phyloP scores from a whole-genome alignment of 2,797 vertebrate genomes.

The Chloroceryle amazona region DNA sequence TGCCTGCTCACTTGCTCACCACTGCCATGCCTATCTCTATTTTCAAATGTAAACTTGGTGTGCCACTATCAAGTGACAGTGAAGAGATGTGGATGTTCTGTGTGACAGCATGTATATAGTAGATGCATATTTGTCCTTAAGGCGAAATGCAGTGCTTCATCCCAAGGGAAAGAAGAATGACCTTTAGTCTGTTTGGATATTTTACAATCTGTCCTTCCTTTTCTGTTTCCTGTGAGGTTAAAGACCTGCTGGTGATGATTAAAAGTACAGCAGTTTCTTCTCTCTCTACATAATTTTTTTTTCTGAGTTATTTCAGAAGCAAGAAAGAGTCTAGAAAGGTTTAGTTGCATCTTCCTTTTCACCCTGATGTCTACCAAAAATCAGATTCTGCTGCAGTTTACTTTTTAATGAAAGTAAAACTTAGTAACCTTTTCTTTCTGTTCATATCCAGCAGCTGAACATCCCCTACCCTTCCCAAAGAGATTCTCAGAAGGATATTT shows the following conservation, averaged over 20 bases:
- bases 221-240: slow-evolving; percentile 70
- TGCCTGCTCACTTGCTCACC: background rate
- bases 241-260: slow-evolving; percentile 70
- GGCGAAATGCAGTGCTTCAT: slow-evolving; percentile 4
- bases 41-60: slow-evolving; percentile 33
- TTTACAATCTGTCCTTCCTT: slow-evolving; percentile 59
- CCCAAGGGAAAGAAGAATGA: slow-evolving; percentile 46
- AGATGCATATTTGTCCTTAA: slow-evolving; percentile 62
- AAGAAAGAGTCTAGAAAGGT: slow-evolving; percentile 7
- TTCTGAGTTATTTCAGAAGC: slow-evolving; percentile 37
- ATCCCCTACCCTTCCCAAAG: background rate
- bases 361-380: slow-evolving; percentile 7
- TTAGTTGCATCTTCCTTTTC: slow-evolving; percentile 41
- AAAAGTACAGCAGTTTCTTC: slow-evolving; percentile 51
- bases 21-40: background rate
- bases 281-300: slow-evolving; percentile 30
- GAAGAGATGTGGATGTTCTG: slow-evolving; percentile 53
- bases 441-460: background rate
- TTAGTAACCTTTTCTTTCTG: slow-evolving; percentile 5
- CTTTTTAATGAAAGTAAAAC: slow-evolving; percentile 6
- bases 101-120: slow-evolving; percentile 41
- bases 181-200: slow-evolving; percentile 60
- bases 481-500: background rate
- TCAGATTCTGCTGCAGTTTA: background rate
- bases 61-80: slow-evolving; percentile 9